phyloP scores from a whole-genome alignment of 2,113 vertebrate genomes.

The Ciconia boyciana region DNA sequence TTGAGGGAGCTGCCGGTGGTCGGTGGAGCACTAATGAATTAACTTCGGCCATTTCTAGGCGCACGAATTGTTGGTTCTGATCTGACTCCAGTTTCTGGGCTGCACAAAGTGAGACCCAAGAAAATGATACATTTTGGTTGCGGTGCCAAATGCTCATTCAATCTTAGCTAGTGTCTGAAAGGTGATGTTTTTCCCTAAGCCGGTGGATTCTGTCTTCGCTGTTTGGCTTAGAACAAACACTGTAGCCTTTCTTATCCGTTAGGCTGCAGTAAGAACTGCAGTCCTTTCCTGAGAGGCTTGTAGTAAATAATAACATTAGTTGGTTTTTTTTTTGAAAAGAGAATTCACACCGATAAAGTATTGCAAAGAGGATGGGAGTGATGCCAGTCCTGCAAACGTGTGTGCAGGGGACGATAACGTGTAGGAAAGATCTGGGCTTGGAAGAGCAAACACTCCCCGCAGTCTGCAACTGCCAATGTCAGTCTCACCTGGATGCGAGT shows the following conservation, averaged over 20 bases:
- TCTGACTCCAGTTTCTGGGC: not conserved
- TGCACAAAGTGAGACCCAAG: not conserved
- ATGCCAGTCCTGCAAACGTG: not conserved
- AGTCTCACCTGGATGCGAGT: not conserved
- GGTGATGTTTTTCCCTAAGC: not conserved
- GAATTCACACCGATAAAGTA: not conserved
- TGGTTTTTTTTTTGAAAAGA: not conserved
- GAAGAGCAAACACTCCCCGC: not conserved
- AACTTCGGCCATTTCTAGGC: not conserved
- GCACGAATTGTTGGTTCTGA: not conserved
- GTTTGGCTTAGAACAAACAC: not conserved
- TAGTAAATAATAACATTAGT: not conserved
- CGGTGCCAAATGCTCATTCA: not conserved
- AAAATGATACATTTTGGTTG: not conserved
- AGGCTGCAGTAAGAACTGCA: conserved; percentile 13
- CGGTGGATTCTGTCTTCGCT: not conserved
- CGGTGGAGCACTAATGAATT: not conserved
- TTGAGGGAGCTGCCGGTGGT: not conserved
- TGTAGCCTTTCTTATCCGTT: not conserved
- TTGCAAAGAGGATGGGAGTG: not conserved
- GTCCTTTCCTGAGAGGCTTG: not conserved
- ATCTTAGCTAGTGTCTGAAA: not conserved
- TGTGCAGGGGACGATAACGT: not conserved
- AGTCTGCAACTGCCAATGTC: not conserved
- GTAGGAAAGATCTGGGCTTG: not conserved